Evolutionary conservation across 2,888 invertebrate species (phyloP), one percentile per base, ranked within the genome.

Genomic region (Exephanes ischioxanthus): DNA sequence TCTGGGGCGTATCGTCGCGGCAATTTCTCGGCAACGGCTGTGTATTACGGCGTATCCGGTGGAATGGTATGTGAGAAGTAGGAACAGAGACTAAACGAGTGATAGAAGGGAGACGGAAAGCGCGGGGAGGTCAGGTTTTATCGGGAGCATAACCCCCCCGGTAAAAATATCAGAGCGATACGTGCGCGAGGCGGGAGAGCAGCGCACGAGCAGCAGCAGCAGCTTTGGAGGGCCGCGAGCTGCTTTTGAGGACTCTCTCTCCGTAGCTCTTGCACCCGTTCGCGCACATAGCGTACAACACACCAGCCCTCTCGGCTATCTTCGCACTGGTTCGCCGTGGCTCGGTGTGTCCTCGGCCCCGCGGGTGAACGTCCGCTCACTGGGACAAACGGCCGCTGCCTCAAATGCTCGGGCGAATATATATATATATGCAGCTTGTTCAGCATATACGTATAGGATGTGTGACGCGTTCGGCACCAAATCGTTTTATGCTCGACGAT

Each of bases 281-380:
- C 75, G 67, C 79, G 73, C 68, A 66, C 81, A 78, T 53, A 16
- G 70, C 66, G 37, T 26, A 61, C 55, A 72, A 61, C 66, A 72
- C 30, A 66, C 16, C 37, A 72, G 77, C 79, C 82, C 76, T 87
- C 83, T 85, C 89, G 89, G 87, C 83, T 88, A 84, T 88, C 84
- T 87, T 90, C 89, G 88, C 86, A 58, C 86, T 80, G 86, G 80
- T 88, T 89, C 91, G 91, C 88, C 86, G 80, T 72, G 81, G 86
- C 88, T 92, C 91, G 45, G 90, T 89, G 90, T 90, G 91, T 90
- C 92, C 92, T 93, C 91, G 91, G 93, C 92, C 92, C 90, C 92
- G 87, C 88, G 90, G 94, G 94, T 93, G 91, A 94, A 94, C 91
- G 93, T 89, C 92, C 94, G 93, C 93, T 92, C 91, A 94, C 93